These are phyloP conservation scores for Drosophila melanica DNA, from an alignment of 1,140 invertebrate species.

Conservation along the genomic window DNA sequence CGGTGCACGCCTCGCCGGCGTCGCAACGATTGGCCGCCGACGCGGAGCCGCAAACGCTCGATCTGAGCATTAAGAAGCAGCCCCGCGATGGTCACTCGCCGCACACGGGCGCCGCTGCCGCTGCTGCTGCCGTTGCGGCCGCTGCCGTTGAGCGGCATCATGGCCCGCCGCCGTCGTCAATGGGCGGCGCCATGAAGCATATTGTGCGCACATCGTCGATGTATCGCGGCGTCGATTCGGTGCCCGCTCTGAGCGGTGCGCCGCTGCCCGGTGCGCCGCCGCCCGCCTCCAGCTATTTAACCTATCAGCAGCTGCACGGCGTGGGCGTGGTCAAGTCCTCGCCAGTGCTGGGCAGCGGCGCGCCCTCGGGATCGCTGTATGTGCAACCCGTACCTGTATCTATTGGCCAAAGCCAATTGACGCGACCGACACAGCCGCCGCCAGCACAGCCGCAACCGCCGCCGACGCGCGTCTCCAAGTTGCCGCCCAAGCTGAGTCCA, in stretches of 20 bases:
- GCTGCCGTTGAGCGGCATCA: slow-evolving; percentile 68
- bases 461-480: slow-evolving; percentile 48
- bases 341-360: slow-evolving; percentile 49
- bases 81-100: slow-evolving; percentile 85
- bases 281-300: slow-evolving; percentile 60
- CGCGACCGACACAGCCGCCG: slow-evolving; percentile 55
- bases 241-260: slow-evolving; percentile 31
- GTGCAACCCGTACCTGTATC: slow-evolving; percentile 83
- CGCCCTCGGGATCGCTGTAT: slow-evolving; percentile 81
- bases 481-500: slow-evolving; percentile 66
- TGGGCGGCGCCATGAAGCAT: slow-evolving; percentile 60
- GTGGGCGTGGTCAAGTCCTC: slow-evolving; percentile 58
- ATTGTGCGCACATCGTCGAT: slow-evolving; percentile 66
- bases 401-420: slow-evolving; percentile 63
- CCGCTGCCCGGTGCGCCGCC: slow-evolving; percentile 40
- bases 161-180: slow-evolving; percentile 79
- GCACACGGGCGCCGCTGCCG: slow-evolving; percentile 83
- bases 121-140: neutral
- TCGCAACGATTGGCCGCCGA: slow-evolving; percentile 80
- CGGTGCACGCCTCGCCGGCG: slow-evolving; percentile 3
- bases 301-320: slow-evolving; percentile 64
- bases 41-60: slow-evolving; percentile 88
- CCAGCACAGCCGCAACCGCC: slow-evolving; percentile 78
- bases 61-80: slow-evolving; percentile 92
- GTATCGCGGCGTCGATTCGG: slow-evolving; percentile 61